These are phyloP conservation scores for Tipula vernalis DNA, from an alignment of 2,888 invertebrate genomes.

Conservation along the genomic window DNA sequence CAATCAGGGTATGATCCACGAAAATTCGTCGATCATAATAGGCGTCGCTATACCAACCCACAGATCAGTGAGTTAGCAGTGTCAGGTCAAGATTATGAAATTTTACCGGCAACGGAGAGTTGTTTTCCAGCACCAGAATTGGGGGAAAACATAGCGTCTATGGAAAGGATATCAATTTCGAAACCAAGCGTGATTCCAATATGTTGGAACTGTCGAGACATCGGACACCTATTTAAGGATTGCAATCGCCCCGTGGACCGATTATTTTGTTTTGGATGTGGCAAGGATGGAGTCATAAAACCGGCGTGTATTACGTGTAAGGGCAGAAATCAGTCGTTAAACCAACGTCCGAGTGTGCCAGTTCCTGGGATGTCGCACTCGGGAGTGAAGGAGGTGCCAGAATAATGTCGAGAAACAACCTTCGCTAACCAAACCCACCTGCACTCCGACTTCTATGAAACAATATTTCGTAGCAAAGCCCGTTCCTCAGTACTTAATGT, in stretches of 20 bases:
- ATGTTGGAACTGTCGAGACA: background rate
- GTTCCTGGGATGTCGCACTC: background rate
- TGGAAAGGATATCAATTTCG: background rate
- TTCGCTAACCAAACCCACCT: background rate
- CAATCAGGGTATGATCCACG: background rate
- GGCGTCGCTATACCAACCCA: background rate
- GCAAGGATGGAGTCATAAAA: background rate
- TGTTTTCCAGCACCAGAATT: background rate
- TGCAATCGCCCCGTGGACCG: background rate
- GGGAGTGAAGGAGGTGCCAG: background rate
- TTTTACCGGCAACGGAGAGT: background rate
- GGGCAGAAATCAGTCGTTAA: background rate
- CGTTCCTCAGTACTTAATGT: background rate
- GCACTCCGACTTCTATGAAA: background rate
- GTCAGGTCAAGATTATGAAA: background rate
- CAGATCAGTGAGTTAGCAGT: background rate
- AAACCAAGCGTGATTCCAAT: background rate
- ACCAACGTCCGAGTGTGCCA: background rate
- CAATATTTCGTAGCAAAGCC: background rate
- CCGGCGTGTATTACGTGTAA: background rate
- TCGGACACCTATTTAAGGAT: background rate
- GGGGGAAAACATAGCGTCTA: background rate
- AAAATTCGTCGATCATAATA: background rate
- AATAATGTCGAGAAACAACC: too few species aligned
- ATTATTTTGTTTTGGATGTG: background rate